Base-by-base conservation (phyloP, 2,888 invertebrate genomes). In the Drosophila tanythrix region DNA sequence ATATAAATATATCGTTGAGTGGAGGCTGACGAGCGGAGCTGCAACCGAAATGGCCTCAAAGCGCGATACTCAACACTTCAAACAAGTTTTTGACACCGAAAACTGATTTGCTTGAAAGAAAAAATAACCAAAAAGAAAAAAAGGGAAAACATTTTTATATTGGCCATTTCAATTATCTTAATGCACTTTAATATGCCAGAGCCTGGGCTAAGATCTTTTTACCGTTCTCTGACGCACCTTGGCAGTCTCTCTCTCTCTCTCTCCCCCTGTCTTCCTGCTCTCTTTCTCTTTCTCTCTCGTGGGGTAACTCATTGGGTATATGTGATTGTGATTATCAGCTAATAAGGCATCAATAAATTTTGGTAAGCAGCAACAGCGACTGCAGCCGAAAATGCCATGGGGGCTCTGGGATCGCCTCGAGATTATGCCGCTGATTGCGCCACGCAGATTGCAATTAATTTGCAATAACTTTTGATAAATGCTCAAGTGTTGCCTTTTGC, bases 321-420 rank as follows among this genome's bases (percentile, higher is more conserved):
- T 82, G 75, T 88, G 84, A 79, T 82, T 88, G 80, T 83, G 92
- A 91, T 91, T 91, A 91, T 91, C 91, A 87, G 90, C 90, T 92
- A 92, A 92, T 92, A 92, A 91, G 92, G 91, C 87, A 91, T 87
- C 91, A 90, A 91, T 91, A 89, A 89, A 90, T 90, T 89, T 90
- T 90, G 85, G 89, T 89, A 89, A 90, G 89, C 87, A 87, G 90
- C 81, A 64, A 61, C 68, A 48, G 52, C 56, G 53, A 61, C 70
- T 50, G 76, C 77, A 81, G 82, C 80, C 76, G 67, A 81, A 83
- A 81, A 84, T 82, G 83, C 79, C 87, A 79, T 57, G 58, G 81
- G 74, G 80, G 67, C 72, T 72, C 76, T 46, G 67, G 68, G 76
- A 79, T 76, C 74, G 85, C 82, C 76, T 62, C 72, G 76, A 84